Conservation (phyloP, 92 coral and sea anemone species). For the Phenganax marumi region DNA sequence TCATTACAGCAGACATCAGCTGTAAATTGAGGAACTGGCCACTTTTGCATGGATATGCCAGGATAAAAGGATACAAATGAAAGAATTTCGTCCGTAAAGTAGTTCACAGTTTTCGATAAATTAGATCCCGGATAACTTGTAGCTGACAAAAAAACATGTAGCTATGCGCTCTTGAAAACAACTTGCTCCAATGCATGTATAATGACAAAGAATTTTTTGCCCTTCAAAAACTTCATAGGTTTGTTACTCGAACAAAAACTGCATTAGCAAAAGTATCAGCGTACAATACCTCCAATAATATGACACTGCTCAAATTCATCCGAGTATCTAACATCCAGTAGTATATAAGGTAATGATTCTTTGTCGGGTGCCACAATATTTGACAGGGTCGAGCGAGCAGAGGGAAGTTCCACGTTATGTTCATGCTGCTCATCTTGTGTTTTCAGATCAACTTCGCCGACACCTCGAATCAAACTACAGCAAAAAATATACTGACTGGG, state of each 20-base stretch:
- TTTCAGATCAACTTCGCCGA: constrained; percentile 85
- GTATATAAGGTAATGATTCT: constrained; percentile 79
- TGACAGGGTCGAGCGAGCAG: constrained; percentile 45
- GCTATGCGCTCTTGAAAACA: background rate
- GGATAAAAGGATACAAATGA: constrained; percentile 91
- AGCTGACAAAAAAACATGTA: constrained; percentile 60
- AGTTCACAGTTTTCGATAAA: constrained; percentile 88
- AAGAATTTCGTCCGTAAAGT: constrained; percentile 85
- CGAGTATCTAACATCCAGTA: constrained; percentile 80
- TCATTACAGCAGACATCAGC: no score
- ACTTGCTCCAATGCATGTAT: background rate
- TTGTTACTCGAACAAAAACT: background rate
- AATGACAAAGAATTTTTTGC: no score
- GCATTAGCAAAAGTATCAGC: background rate
- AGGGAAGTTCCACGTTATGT: constrained; percentile 4
- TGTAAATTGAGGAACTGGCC: no score
- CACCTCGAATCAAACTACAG: constrained; percentile 84
- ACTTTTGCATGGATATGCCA: no score
- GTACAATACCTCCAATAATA: constrained; percentile 82
- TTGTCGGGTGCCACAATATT: constrained; percentile 63
- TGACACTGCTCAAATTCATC: constrained; percentile 87
- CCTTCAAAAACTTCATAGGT: background rate
- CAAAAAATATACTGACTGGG: background rate
- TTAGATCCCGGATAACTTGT: constrained; percentile 73
- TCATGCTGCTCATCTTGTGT: constrained; percentile 60